Base-by-base conservation (phyloP, 1,140 invertebrate genomes). In the Carposina sasakii region DNA sequence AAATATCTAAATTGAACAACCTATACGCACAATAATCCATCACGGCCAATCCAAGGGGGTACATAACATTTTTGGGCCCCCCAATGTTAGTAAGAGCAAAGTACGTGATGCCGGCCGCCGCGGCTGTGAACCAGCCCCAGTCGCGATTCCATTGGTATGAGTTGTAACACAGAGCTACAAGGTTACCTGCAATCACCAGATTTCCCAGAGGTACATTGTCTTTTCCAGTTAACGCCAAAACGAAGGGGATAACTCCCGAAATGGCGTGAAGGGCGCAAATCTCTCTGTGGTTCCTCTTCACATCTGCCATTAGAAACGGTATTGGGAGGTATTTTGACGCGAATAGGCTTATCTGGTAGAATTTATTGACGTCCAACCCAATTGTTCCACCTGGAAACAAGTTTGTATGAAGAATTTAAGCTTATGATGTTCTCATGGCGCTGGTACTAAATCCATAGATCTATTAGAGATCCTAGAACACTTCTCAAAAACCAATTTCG, bases 221-320 rank as follows among this genome's bases (percentile, higher is more conserved):
- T 17, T 45, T 28, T 10, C 31, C 28, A n/a, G 28, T 31, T 19
- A 45, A 19, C 3, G 31, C 19, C 10, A 45, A 12, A 20, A 30
- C 17, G 20, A 45, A 45, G n/a, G 43, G 43, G 12, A 45, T n/a
- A 5, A 45, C 10, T 8, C 43, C 43, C 2, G 43, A 45, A 10
- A 34, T 19, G 9, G 33, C 17, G 28, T 45, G 43, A 10, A 45
- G 19, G 12, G 19, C 31, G 10, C 13, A 21, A 13, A 33, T 22
- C 19, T 16, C 16, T 6, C 22, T 21, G 19, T 45, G 30, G 12
- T 28, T 30, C n/a, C 28, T 45, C 9, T 45, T 21, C 6, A 45
- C 20, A 13, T 45, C 43, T n/a, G 43, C 43, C 43, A 45, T 45
- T 24, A 45, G 23, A 24, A 26, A 45, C 1, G 43, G 43, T 17